phyloP scores from a whole-genome alignment of 2,888 invertebrate species.

The Notodonta ziczac region DNA sequence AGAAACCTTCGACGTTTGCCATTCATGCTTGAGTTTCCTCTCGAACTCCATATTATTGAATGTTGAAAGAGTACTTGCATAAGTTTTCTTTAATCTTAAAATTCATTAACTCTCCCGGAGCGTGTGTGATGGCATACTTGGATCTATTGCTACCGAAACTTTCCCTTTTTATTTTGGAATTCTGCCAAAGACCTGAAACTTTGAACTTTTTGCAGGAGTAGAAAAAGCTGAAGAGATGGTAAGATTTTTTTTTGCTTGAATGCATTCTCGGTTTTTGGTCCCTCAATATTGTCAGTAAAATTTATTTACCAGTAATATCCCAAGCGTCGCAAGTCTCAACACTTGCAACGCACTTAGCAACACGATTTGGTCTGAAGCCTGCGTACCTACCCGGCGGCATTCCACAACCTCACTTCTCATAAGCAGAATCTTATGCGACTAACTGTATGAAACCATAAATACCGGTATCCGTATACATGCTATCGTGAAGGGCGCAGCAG shows the following conservation, averaged over 20 bases:
- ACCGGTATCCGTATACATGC: neutral
- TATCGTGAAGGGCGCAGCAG: neutral
- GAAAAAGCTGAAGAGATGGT: too few species aligned
- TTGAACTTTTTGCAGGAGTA: neutral
- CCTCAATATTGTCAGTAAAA: too few species aligned
- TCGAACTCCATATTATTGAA: too few species aligned
- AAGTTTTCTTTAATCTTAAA: too few species aligned
- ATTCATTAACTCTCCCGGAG: neutral
- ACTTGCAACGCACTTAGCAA: conserved; percentile 5
- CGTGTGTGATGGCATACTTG: neutral
- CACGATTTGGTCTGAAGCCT: conserved; percentile 1
- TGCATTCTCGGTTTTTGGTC: too few species aligned
- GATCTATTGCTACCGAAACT: neutral
- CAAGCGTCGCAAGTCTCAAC: neutral
- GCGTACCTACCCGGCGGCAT: neutral
- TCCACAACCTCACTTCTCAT: conserved; percentile 4
- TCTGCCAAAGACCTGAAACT: conserved; percentile 2
- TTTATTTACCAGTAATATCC: neutral
- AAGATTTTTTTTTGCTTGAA: too few species aligned
- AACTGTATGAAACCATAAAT: conserved; percentile 4
- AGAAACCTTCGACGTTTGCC: too few species aligned
- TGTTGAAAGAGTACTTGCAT: too few species aligned
- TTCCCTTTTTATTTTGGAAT: neutral
- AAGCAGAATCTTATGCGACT: neutral
- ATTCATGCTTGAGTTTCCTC: too few species aligned